phyloP scores from a whole-genome alignment of 2,888 invertebrate species.

The Shargacucullia verbasci region DNA sequence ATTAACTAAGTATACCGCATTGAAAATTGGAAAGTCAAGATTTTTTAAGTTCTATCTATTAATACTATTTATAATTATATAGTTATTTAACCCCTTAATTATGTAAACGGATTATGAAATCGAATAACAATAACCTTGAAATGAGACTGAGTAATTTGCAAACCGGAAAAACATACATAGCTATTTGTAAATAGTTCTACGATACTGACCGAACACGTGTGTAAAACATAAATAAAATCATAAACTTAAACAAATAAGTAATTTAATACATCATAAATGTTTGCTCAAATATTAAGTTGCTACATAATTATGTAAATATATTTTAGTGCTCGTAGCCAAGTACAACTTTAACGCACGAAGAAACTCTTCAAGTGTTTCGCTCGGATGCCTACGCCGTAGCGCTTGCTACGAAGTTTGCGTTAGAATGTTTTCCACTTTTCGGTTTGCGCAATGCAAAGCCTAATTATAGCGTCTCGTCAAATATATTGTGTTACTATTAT shows the following conservation, averaged over 20 bases:
- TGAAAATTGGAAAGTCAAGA: no score
- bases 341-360: constrained; percentile 26
- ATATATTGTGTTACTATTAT: no score
- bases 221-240: constrained; percentile 39
- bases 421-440: constrained; percentile 10
- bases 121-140: constrained; percentile 47
- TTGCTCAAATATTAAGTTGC: constrained; percentile 6
- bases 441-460: not conserved
- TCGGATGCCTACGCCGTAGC: constrained; percentile 62
- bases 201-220: constrained; percentile 31
- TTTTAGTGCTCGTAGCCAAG: constrained; percentile 27
- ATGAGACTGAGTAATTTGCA: constrained; percentile 21
- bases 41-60: no score
- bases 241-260: constrained; percentile 23
- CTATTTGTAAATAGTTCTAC: constrained; percentile 39
- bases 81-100: constrained; percentile 8
- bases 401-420: constrained; percentile 57
- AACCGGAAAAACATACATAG: constrained; percentile 37
- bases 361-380: constrained; percentile 36
- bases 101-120: constrained; percentile 36
- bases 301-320: constrained; percentile 18
- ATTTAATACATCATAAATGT: constrained; percentile 21
- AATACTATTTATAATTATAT: not conserved
- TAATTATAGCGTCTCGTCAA: no score
- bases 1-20: no score